Evolutionary conservation across 1,140 invertebrate species (phyloP), one percentile per base, ranked within the genome.

Genomic region (Drosophila virilis): DNA sequence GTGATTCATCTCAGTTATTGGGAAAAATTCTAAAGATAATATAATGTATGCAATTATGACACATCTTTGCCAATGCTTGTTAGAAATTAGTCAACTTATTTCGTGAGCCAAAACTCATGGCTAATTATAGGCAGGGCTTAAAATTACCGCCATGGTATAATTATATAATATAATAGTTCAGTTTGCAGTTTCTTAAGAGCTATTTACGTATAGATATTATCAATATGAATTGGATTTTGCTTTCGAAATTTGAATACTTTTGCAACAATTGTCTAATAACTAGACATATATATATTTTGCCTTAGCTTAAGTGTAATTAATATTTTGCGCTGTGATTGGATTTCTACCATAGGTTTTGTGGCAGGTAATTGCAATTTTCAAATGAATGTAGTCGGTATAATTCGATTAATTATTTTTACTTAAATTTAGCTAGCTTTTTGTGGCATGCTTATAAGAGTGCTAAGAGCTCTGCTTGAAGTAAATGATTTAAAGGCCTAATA

Each of bases 71-170:
- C 22, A 37, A 28, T 13, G 10, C 15, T 22, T 54, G 40, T 60
- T 33, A 42, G n/a, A 60, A 45, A 73, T 48, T 46, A 68, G 70
- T 68, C 65, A 66, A 71, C 52, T 43, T 38, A 28, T 65, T 51
- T 71, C 4, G 6, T 35, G 51, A 50, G 62, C 32, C 9, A 54
- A 32, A 54, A 22, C 37, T 38, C 40, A 48, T 22, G 13, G 55
- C 40, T 40, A 73, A 73, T 73, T 68, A 59, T 37, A 67, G 13
- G 15, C 17, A 48, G 46, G 17, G 10, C 22, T 59, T 12, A 1
- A 58, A 61, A 35, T 46, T 12, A 17, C 32, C 8, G 4, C 35
- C 13, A n/a, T 17, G 37, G 15, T 22, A 35, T 37, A 35, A 22
- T 54, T 8, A 60, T 9, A 22, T 46, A 46, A 51, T 13, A n/a